Conservation (phyloP, 2,113 vertebrate genomes). For the Nothocercus nigrocapillus region DNA sequence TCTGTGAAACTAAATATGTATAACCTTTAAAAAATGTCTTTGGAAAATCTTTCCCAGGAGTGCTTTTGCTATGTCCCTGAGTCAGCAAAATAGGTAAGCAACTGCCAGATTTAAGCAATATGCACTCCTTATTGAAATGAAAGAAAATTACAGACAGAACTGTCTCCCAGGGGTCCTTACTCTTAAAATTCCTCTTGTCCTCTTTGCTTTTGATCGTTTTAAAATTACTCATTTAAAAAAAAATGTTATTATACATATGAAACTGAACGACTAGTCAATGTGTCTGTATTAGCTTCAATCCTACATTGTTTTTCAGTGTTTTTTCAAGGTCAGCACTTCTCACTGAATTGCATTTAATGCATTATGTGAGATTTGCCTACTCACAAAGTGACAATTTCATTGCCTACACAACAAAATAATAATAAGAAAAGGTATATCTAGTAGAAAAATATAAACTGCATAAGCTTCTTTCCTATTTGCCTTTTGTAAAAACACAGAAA, state of each 20-base stretch:
- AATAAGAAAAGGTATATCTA: not conserved
- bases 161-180: not conserved
- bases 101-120: not conserved
- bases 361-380: not conserved
- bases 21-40: not conserved
- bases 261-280: not conserved
- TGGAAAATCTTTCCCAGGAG: not conserved
- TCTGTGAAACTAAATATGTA: not conserved
- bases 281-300: not conserved
- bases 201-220: not conserved
- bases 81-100: not conserved
- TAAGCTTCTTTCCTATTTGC: not conserved
- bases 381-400: not conserved
- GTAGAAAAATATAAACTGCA: not conserved
- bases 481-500: not conserved
- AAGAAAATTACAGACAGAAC: not conserved
- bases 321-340: not conserved
- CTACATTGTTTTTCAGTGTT: not conserved
- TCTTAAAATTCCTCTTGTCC: not conserved
- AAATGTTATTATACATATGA: not conserved
- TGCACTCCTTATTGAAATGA: not conserved
- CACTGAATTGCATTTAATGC: not conserved
- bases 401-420: not conserved
- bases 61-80: not conserved
- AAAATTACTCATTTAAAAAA: not conserved